Evolutionary conservation across 2,797 vertebrate species (phyloP), one percentile per base, ranked within the genome.

Genomic region (Notolabrus celidotus): DNA sequence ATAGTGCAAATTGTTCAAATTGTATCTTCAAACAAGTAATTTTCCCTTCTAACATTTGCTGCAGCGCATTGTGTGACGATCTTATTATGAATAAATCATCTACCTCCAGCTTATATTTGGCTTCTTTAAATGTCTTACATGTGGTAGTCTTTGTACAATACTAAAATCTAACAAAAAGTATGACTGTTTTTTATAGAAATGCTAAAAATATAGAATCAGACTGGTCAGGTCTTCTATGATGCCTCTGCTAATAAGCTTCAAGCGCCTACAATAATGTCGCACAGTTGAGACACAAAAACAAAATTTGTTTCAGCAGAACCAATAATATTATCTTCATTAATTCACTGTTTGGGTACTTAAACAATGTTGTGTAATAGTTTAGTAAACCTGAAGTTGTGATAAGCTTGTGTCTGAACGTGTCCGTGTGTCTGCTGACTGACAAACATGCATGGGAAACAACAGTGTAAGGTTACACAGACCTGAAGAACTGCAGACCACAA

Each of bases 401-500:
- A n/a, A n/a, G n/a, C n/a, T n/a, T 47, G 34, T 51, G 16, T 42
- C 2, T 41, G 25, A 50, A n/a, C 45, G 27, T 19, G 15, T 9
- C 25, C 61, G 23, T 52, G n/a, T 38, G 10, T 29, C 31, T 43
- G 17, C 39, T 22, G 25, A 15, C 19, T 0, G 1, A 22, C 11
- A 10, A 25, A 23, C 6, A 8, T n/a, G 14, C 22, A 45, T 66
- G 60, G 19, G 79, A 77, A 74, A 74, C 51, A 67, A 65, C 31
- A 27, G 68, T 12, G 27, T 74, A 81, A 65, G 60, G 69, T 74
- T 59, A 74, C 38, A 61, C 43, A 11, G 58, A 87, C 80, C 71
- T 68, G 56, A 68, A 77, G 76, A 50, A 53, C 66, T 67, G 54
- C 27, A 51, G 27, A 77, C 72, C 77, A 84, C 67, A 80, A 65